Conservation (phyloP, 2,888 invertebrate genomes). For the Phymatocera aterrima region DNA sequence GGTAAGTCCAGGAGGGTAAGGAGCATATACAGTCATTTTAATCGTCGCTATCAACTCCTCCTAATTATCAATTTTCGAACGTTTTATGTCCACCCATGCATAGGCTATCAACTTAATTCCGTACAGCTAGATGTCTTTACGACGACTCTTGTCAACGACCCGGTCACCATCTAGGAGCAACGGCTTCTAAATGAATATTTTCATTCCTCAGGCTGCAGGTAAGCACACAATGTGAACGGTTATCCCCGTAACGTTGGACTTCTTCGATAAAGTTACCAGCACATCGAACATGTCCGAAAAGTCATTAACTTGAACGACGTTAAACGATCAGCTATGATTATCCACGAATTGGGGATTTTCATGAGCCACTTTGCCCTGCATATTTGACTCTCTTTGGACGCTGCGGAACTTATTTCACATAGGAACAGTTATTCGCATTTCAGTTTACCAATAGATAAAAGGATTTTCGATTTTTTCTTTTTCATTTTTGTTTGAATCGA, state of each 20-base stretch:
- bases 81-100: not conserved
- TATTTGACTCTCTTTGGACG: not conserved
- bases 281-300: too few species aligned
- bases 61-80: conserved; percentile 28
- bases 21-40: not conserved
- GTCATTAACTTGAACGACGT: too few species aligned
- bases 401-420: not conserved
- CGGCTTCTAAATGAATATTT: conserved; percentile 29
- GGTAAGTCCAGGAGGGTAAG: not conserved
- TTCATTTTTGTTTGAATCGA: not conserved
- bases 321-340: conserved; percentile 11
- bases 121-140: not conserved
- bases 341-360: conserved; percentile 21
- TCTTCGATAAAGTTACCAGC: not conserved
- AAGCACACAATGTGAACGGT: conserved; percentile 12
- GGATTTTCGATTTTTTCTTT: not conserved
- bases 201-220: too few species aligned
- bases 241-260: conserved; percentile 17
- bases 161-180: not conserved
- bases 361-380: not conserved
- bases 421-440: not conserved
- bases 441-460: not conserved
- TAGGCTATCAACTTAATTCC: not conserved
- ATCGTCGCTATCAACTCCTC: conserved; percentile 4
- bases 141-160: not conserved